Base-by-base conservation (phyloP, 2,888 invertebrate genomes). In the Acleris holmiana region DNA sequence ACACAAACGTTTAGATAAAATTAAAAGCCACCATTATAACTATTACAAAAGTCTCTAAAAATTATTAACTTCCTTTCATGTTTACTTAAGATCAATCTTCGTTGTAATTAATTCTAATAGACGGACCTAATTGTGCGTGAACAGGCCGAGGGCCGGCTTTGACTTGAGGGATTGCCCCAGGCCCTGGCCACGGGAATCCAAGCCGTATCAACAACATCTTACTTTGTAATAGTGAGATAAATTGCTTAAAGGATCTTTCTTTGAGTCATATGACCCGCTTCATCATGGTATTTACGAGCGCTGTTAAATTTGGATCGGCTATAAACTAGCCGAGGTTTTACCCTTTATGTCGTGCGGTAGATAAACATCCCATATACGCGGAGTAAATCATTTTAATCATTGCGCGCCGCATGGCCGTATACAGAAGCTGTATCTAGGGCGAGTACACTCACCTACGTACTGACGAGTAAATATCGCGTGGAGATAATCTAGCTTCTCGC, bases 81-180 rank as follows among this genome's bases (percentile, higher is more conserved):
- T 80, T 79, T 79, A 77, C 54, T 18, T 35, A 64, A 67, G 46
- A 50, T 73, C 76, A 73, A 76, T 78, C 77, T 71, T 70, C 69
- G 71, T 77, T 83, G 79, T 85, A 85, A 86, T 86, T 86, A 83
- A 81, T 82, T 71, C 72, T 71, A 80, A 77, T 77, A 76, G 84
- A 85, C 76, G 79, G 75, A 80, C 75, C 76, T 81, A 85, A 85
- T 85, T 83, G 78, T 73, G 73, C 76, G 77, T 78, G 76, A 78
- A 77, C 73, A 73, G 73, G 67, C 70, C 69, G 67, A 67, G 68
- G 66, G 72, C 68, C 70, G 63, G 69, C 65, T 66, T 68, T 71
- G 64, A 74, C 73, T 73, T 75, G 73, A 77, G 72, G 73, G 73
- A 80, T 76, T 76, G 75, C 75, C 21, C n/a, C 49, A 69, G 63